Evolutionary conservation across 2,888 invertebrate genomes (phyloP).

Genomic region (Sarcophaga carnaria): DNA sequence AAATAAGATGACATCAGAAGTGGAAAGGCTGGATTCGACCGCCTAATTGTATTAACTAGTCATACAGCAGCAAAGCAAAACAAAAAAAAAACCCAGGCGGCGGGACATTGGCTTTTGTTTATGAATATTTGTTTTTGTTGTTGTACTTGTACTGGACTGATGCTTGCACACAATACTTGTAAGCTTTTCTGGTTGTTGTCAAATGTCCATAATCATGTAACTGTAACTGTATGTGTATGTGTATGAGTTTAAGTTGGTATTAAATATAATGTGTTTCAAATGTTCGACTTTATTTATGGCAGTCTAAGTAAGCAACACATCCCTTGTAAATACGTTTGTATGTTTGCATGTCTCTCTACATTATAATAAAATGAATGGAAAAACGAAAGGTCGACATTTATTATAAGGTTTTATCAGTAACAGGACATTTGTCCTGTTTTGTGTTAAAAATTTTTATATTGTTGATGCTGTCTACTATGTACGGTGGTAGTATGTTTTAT

Average conservation of each 20-base stretch:
- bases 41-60: constrained; percentile 56
- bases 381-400: constrained; percentile 82
- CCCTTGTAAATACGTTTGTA: not conserved
- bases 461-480: constrained; percentile 46
- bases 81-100: constrained; percentile 42
- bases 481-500: constrained; percentile 2
- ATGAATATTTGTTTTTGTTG: constrained; percentile 47
- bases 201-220: not conserved
- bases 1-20: constrained; percentile 42
- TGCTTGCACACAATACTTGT: constrained; percentile 26
- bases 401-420: constrained; percentile 81
- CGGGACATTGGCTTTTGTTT: constrained; percentile 62
- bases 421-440: constrained; percentile 79
- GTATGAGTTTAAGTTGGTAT: constrained; percentile 14
- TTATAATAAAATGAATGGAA: constrained; percentile 81
- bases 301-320: not conserved
- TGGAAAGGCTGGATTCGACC: constrained; percentile 51
- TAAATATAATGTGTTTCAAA: constrained; percentile 42
- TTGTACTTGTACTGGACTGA: constrained; percentile 14
- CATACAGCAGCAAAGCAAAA: constrained; percentile 6
- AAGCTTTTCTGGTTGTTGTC: not conserved
- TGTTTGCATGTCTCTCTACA: constrained; percentile 27
- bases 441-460: constrained; percentile 67
- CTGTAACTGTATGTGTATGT: constrained; percentile 2
- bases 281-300: constrained; percentile 42